These are phyloP conservation scores for Venturia canescens DNA, from an alignment of 1,140 invertebrate species.

Conservation along the genomic window DNA sequence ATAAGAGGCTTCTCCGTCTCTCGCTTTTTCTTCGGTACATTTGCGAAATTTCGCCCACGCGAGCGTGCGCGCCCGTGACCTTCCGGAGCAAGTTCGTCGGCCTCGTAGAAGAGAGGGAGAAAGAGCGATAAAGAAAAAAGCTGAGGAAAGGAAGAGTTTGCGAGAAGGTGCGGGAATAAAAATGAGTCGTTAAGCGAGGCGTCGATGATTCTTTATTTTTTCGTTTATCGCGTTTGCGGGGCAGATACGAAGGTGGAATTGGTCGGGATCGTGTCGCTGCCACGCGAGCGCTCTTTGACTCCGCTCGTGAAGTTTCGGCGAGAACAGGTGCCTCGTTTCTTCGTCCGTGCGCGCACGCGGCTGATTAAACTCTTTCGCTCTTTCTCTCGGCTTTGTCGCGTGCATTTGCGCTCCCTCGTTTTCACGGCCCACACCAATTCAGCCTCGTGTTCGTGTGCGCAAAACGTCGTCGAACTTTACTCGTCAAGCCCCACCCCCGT, in stretches of 20 bases:
- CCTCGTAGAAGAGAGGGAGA: neutral
- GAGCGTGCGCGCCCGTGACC: neutral
- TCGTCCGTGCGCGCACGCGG: neutral
- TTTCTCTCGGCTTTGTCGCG: neutral
- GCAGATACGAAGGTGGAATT: neutral
- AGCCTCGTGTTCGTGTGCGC: neutral
- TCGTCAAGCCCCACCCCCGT: neutral
- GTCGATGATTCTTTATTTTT: neutral
- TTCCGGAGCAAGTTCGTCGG: slow-evolving; percentile 6
- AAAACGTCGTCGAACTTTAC: slow-evolving; percentile 16
- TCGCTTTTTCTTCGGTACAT: no score
- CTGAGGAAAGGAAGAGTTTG: neutral
- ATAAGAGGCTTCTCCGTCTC: no score
- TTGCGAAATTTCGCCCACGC: neutral
- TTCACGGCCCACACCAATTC: neutral
- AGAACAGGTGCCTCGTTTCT: neutral
- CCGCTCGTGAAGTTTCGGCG: neutral
- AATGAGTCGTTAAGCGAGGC: neutral
- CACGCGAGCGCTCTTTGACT: neutral
- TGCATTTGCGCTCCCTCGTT: neutral
- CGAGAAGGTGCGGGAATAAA: no score
- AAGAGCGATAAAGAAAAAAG: neutral
- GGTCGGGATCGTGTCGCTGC: neutral
- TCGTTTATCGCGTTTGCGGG: slow-evolving; percentile 2
- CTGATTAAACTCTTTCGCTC: neutral